Evolutionary conservation across 2,888 invertebrate species (phyloP).

Genomic region (Cerceris ruficornis): DNA sequence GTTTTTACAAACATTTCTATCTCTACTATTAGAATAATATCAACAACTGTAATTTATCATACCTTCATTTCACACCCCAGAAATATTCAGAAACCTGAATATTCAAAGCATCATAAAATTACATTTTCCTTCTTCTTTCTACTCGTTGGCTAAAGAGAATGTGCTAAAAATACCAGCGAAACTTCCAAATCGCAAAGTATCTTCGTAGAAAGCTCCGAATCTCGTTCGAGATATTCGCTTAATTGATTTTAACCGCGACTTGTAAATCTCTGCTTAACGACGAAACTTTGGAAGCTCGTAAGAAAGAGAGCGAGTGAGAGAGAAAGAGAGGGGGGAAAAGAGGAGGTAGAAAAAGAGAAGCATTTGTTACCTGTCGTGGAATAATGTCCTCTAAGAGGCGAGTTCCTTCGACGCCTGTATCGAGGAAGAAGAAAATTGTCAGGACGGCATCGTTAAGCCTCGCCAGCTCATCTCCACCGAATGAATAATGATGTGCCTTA

Average conservation of each 20-base stretch:
- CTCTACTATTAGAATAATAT: too few species aligned
- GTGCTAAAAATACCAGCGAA: background rate
- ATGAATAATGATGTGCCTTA: conserved; percentile 43
- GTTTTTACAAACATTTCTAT: too few species aligned
- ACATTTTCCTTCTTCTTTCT: too few species aligned
- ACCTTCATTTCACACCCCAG: too few species aligned
- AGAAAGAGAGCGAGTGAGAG: conserved; percentile 8
- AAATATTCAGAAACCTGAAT: too few species aligned
- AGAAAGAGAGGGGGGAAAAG: conserved; percentile 3
- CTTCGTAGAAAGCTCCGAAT: conserved; percentile 12
- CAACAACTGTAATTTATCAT: too few species aligned
- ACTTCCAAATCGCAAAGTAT: conserved; percentile 5
- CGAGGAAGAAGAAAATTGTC: conserved; percentile 36
- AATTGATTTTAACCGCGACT: conserved; percentile 47
- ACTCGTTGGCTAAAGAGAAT: too few species aligned
- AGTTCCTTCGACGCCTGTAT: conserved; percentile 18
- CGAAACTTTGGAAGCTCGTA: conserved; percentile 30
- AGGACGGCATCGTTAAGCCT: conserved; percentile 32
- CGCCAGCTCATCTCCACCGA: conserved; percentile 25
- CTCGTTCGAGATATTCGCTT: conserved; percentile 13
- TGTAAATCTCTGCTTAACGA: conserved; percentile 38
- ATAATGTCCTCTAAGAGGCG: conserved; percentile 38
- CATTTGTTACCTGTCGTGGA: conserved; percentile 47
- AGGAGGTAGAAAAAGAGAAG: conserved; percentile 24
- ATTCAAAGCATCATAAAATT: too few species aligned